These are phyloP conservation scores for Dunckerocampus dactyliophorus DNA, from an alignment of 2,113 vertebrate species.

Conservation along the genomic window DNA sequence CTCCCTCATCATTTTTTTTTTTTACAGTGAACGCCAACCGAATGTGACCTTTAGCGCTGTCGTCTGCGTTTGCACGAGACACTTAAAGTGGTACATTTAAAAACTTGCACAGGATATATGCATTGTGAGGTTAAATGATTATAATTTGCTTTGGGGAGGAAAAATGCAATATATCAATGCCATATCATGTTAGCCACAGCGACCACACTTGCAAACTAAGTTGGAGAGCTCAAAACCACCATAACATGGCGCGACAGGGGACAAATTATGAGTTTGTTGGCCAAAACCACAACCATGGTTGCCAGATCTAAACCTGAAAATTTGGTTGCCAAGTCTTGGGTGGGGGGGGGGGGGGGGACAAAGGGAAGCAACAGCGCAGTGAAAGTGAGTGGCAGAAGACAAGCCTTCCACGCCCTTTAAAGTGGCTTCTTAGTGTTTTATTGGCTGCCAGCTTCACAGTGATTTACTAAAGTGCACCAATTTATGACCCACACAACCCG, in stretches of 20 bases:
- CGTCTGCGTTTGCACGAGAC: constrained; percentile 13
- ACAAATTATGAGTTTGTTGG: constrained; percentile 35
- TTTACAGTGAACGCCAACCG: constrained; percentile 16
- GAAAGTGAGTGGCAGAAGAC: constrained; percentile 35
- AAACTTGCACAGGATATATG: constrained; percentile 6
- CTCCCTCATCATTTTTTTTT: constrained; percentile 40
- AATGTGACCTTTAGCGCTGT: constrained; percentile 9
- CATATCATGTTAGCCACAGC: neutral
- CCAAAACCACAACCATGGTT: constrained; percentile 9
- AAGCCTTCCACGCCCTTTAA: constrained; percentile 45
- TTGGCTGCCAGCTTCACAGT: constrained; percentile 45
- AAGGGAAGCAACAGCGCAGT: constrained; percentile 44
- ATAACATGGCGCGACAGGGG: constrained; percentile 23
- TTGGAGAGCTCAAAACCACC: constrained; percentile 17
- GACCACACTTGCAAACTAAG: constrained; percentile 17
- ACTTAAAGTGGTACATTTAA: constrained; percentile 6
- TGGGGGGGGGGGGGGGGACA: constrained; percentile 28
- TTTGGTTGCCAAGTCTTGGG: constrained; percentile 37
- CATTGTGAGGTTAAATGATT: constrained; percentile 12
- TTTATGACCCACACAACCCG: constrained; percentile 51
- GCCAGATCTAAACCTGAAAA: constrained; percentile 22
- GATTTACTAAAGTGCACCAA: constrained; percentile 59
- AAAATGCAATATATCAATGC: constrained; percentile 6
- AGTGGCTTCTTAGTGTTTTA: constrained; percentile 54
- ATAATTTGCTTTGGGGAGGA: constrained; percentile 6